Percentiles rank a stretch among this genome's conserved stretches.
phyloP scores from a whole-genome alignment of 2,113 vertebrate genomes.

The Hyperoodon ampullatus region DNA sequence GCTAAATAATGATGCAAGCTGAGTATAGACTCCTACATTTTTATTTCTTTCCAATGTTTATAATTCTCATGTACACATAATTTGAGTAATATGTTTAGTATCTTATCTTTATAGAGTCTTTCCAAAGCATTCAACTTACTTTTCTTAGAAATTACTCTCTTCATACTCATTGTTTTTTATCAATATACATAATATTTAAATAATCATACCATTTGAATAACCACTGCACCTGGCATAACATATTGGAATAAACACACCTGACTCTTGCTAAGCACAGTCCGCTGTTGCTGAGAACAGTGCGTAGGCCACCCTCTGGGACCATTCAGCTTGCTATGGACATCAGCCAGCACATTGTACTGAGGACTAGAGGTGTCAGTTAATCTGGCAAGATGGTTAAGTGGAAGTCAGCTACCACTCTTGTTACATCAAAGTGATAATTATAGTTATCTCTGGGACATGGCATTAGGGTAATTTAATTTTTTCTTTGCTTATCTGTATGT shows the following conservation, averaged over 20 bases:
- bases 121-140: neutral
- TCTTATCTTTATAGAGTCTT: neutral
- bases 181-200: neutral
- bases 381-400: neutral
- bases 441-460: neutral
- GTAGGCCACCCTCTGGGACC: neutral
- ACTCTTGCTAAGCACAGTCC: neutral
- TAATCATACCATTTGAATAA: neutral
- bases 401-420: neutral
- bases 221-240: neutral
- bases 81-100: neutral
- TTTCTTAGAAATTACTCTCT: conserved; percentile 5
- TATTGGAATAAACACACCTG: neutral
- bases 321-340: neutral
- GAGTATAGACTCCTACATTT: neutral
- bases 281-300: neutral
- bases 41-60: conserved; percentile 39
- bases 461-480: neutral
- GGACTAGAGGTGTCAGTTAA: neutral
- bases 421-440: neutral
- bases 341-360: neutral
- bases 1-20: neutral
- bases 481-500: conserved; percentile 26
- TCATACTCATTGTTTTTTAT: neutral
- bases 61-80: neutral